Evolutionary conservation across 2,888 invertebrate genomes (phyloP), one percentile per base, ranked within the genome.

Genomic region (Plebejus anna): DNA sequence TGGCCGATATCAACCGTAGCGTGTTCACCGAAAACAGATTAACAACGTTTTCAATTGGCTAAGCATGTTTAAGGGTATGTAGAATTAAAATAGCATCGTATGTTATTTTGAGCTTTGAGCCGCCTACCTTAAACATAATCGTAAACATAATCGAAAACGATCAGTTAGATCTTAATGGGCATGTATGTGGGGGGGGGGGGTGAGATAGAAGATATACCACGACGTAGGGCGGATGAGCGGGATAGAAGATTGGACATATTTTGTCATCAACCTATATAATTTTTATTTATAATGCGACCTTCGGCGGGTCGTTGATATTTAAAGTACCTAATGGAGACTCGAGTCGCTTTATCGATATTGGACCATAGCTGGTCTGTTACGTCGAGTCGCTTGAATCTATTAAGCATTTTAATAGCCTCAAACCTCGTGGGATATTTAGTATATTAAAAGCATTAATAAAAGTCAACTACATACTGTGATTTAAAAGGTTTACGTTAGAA

Each of bases 221-320:
- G 32, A 42, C 70, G 9, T 70, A 3, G 42, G 38, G 51, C 73
- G 55, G 28, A 51, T 11, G 73, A 73, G 73, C 73, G 32, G 51
- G 73, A 73, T 32, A 16, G 0, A 32, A 73, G 28, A 71, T 32
- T n/a, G 51, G 22, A 51, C 73, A 73, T 73, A 22, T 22, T 22
- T 73, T 73, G 73, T 73, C 55, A 73, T 73, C 73, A 51, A 13
- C 42, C 51, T 28, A 32, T 73, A 72, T 72, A 28, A 32, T 73
- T 73, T 73, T 73, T 73, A 73, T 73, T 32, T 73, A 73, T 73
- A 55, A 55, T 73, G 28, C 73, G 73, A 55, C 73, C 73, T 73
- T 73, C 47, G 73, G 13, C 16, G 73, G 55, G 73, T 73, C 73
- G 28, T 55, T 73, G 73, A 73, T 55, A 73, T 73, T 73, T 55